Base-by-base conservation (phyloP, 2,888 invertebrate genomes). In the Protula sp. region DNA sequence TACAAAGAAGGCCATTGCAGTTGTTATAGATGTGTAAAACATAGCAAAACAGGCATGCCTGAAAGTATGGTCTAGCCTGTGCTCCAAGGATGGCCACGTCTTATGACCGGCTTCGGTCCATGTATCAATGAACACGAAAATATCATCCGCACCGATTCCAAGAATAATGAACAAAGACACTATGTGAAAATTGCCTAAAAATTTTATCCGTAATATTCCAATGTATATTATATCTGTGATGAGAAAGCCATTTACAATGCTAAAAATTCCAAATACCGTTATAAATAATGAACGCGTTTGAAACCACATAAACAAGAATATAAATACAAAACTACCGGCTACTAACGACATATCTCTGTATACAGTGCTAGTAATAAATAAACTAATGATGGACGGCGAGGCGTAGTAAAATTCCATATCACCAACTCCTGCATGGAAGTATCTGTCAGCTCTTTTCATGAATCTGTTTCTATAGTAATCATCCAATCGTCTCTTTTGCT, bases 141-240 rank as follows among this genome's bases (percentile, higher is more conserved):
- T 66, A 59, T 77, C 74, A 58, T 77, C 77, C 9, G 76, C 74
- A n/a, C 77, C 77, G 47, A 77, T 75, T 24, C 77, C 77, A 2
- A 78, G 71, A 27, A 78, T 75, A 50, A 78, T 74, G 63, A 78
- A 78, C 19, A 78, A 64, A 19, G 77, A 68, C 30, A 78, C 70
- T 2, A 76, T 72, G 61, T 78, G 75, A 60, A 78, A 77, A 55
- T 76, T 72, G 47, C 78, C 78, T 59, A 78, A 76, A 67, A 65
- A 66, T 2, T 60, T 45, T 29, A 45, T 55, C 30, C 57, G 57
- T n/a, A 62, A 38, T 2, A 57, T 31, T 14, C 9, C 19, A 29
- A 64, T 48, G 58, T 67, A 67, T 31, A 67, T 31, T 29, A 67
- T n/a, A 45, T 67, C 68, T 19, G 64, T 57, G n/a, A 50, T 60